Base-by-base conservation (phyloP, 2,888 invertebrate genomes). In the Galerucella nymphaeae region DNA sequence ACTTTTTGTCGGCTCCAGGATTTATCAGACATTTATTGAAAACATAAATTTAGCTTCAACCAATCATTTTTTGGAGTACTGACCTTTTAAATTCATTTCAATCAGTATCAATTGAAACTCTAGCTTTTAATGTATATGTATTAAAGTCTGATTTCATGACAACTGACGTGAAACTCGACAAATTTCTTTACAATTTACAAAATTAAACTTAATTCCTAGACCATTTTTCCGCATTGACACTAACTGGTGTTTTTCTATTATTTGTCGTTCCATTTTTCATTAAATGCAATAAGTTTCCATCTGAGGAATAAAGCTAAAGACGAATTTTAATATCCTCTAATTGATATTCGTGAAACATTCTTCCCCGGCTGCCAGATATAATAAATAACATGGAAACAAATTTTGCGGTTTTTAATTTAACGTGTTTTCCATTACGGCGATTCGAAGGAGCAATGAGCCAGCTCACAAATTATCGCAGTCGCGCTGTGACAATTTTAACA, bases 391-490 rank as follows among this genome's bases (percentile, higher is more conserved):
- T n/a, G 30, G 59, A 68, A 74, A 71, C 71, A 71, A 71, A 74
- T 74, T 74, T 66, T 61, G 71, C 45, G 74, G 74, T 74, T 74
- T 74, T 74, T 74, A 71, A 74, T 74, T 74, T 74, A 74, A 74
- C 74, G 71, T 71, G 74, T 74, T 74, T 74, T 74, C 74, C 74
- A 74, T 74, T 71, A 71, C 70, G 55, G 67, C 71, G 65, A 59
- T 68, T 74, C 68, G 59, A 59, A 68, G 53, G 58, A 71, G 72
- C 72, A 75, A 72, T 75, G 75, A 72, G 70, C 70, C 70, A 58
- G 58, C 50, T 66, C 75, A 75, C 75, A 71, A 75, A 75, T 75
- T 75, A 75, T 73, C 70, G 63, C 65, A 66, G 70, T 72, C 66
- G 70, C 72, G 65, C 57, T 69, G 70, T 74, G 75, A 73, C 75